Evolutionary conservation across 2,113 vertebrate genomes (phyloP), one percentile per base, ranked within the genome.

Genomic region (Entosphenus tridentatus): DNA sequence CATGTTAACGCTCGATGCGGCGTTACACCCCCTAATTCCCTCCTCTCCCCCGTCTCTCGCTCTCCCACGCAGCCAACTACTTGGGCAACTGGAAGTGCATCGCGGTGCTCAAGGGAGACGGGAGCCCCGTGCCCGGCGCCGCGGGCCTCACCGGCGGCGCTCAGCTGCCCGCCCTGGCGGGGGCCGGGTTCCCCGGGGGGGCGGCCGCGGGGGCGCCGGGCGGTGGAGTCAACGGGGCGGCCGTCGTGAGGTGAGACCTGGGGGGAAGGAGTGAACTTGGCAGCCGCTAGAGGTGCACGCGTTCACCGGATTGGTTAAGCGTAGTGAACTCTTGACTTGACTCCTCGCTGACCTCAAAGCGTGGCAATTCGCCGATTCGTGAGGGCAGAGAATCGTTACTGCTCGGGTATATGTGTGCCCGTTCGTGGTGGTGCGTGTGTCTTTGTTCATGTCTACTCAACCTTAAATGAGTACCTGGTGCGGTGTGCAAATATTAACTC

Each of bases 11-110:
- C 39, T 39, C 39, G 6, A 39, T 39, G 39, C 39, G 6, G 39
- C 39, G 39, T 39, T 39, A 39, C 39, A 5, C 8, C 54, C 13
- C 55, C 16, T 11, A 57, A 71, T 57, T 71, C 12, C n/a, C 54
- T 71, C 12, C 8, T 56, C 11, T 6, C 8, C 8, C 11, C 55
- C 8, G 21, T 39, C 10, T 56, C 54, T 57, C 68, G 12, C 55
- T 56, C 39, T 13, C 70, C 13, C 73, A 77, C 78, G 57, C 79
- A 96, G 92, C 92, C 57, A 96, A 98, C 77, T 96, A 98, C 77
- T 95, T 96, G 90, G 89, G 90, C 78, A 95, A 91, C 79, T 98
- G 93, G 93, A 96, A 96, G 74, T 95, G 89, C 73, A 95, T 89
- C 12, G 92, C 88, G 71, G 88, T 96, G 76, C 79, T 96, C 77